Base-by-base conservation (phyloP, 2,113 vertebrate species). In the Ammodytes marinus region DNA sequence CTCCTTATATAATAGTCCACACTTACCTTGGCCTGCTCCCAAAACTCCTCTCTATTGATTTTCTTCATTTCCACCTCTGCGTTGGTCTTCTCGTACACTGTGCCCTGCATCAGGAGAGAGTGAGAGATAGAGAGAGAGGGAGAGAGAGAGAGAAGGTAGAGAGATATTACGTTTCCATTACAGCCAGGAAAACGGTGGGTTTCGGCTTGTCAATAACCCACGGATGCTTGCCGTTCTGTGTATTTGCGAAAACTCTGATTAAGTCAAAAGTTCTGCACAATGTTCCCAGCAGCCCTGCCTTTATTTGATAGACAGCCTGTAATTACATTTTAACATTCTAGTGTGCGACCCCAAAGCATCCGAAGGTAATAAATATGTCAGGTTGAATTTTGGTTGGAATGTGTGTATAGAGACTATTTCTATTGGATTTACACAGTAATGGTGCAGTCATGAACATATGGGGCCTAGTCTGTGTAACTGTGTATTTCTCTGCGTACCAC, bases 61-160 rank as follows among this genome's bases (percentile, higher is more conserved):
- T 97, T 96, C 92, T 98, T 99, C 97, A 99, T 99, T 91, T 99
- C 98, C 86, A 98, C 96, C 42, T 98, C 97, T 6, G 98, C 98
- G 0, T 99, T 97, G 0, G 98, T 99, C 92, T 99, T 99, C 95
- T 98, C 94, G 83, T 99, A 99, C 72, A 96, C 96, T 11, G 98
- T 98, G 54, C 98, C 98, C 98, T 99, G 96, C 39, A 68, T 11
- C 61, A 63, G 69, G 37, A 58, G 27, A 60, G 8, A 39, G n/a
- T 6, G 4, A 57, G 19, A 40, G 35, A 64, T 12, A 19, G 1
- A 39, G 3, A 19, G 0, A 57, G 45, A 79, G 27, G 70, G 47
- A 66, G 6, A 74, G 27, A 53, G 15, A 57, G 3, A 13, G 27
- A 27, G 27, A 15, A 40, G 35, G 10, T 3, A 6, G 14, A 12